Evolutionary conservation across 1,140 invertebrate genomes (phyloP), one percentile per base, ranked within the genome.

Genomic region (Homalodisca vitripennis): DNA sequence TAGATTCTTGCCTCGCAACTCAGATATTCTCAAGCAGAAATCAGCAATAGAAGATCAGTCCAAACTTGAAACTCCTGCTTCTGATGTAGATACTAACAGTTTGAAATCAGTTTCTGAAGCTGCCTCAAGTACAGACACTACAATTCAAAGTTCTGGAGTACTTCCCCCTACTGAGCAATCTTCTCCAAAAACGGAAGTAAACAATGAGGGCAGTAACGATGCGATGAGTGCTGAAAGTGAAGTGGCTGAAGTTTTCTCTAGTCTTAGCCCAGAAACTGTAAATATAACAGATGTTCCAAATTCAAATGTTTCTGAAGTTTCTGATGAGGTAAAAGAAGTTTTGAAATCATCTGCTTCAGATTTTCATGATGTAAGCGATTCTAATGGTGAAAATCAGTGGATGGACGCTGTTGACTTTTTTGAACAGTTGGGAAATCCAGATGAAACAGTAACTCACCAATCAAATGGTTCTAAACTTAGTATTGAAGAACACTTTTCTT

Each of bases 1-100:
- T 69, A 67, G 72, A 48, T 29, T 74, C 60, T 34, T 69, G 68
- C 53, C 64, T 53, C n/a, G 70, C 22, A 70, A 55, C 20, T 26
- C 53, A n/a, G 30, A 66, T 29, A 41, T 26, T 41, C 26, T 69
- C 17, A 27, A 71, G 46, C 62, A 71, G 46, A 41, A 31, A 17
- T 41, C 55, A 29, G 53, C 60, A 13, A 70, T 34, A 27, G 48
- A 62, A 20, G 63, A 55, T 20, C 65, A 17, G 6, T 24, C 24
- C 29, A 48, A 48, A 22, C 17, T 29, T 22, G 53, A 68, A 57
- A 13, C 29, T 24, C 2, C 20, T 29, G 26, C 30, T 31, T 68
- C 66, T 12, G 66, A 68, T 30, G 26, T 55, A 22, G 65, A 67
- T 10, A 47, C 27, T 2, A 67, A 53, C 41, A 67, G 65, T 67